These are phyloP conservation scores for Chaetura pelagica DNA, from an alignment of 2,113 vertebrate species.

Conservation along the genomic window DNA sequence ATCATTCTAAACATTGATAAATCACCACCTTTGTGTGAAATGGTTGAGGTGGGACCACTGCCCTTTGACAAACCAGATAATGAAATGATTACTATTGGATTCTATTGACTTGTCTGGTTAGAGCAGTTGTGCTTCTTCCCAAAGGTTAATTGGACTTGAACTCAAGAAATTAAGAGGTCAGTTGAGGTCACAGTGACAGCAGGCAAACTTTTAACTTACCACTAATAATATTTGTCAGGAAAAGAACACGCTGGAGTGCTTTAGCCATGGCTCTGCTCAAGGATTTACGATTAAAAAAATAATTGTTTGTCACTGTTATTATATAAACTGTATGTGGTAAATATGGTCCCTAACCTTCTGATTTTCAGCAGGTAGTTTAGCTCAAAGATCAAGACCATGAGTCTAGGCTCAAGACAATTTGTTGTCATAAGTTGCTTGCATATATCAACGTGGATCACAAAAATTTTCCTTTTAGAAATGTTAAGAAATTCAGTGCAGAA, in stretches of 20 bases:
- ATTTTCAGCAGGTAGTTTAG: background rate
- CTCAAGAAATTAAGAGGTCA: conserved; percentile 98
- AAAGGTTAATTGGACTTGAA: conserved; percentile 99
- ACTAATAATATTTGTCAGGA: conserved; percentile 92
- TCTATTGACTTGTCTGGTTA: conserved; percentile 90
- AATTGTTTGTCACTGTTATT: background rate
- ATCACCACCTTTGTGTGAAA: conserved; percentile 89
- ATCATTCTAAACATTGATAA: conserved; percentile 84
- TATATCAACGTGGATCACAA: background rate
- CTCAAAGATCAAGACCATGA: background rate
- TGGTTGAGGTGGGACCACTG: conserved; percentile 84
- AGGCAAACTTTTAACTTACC: conserved; percentile 88
- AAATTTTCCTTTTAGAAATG: background rate
- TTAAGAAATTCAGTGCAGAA: background rate
- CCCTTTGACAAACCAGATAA: conserved; percentile 95
- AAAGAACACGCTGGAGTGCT: conserved; percentile 76
- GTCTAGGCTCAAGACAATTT: background rate
- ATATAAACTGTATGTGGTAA: background rate
- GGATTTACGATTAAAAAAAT: conserved; percentile 42
- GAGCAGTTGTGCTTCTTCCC: conserved; percentile 86
- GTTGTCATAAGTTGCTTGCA: background rate
- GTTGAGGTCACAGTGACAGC: conserved; percentile 91
- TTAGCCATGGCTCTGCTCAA: conserved; percentile 46
- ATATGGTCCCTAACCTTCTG: background rate
- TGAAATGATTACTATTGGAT: conserved; percentile 93